Base-by-base conservation (phyloP, 2,888 invertebrate genomes). In the Drosophila testacea region DNA sequence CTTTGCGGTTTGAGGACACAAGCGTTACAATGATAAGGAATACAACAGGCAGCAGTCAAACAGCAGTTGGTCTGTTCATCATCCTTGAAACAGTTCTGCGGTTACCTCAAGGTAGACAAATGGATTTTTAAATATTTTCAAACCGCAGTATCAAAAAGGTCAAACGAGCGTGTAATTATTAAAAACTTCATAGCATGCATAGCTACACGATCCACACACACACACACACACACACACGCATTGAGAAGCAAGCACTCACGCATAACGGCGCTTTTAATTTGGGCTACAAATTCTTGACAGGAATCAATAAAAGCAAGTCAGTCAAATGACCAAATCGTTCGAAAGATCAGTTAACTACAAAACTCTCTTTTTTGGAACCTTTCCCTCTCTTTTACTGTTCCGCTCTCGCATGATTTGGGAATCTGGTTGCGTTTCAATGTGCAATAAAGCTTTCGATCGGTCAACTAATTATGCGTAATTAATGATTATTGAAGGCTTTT, bases 231-330 rank as follows among this genome's bases (percentile, higher is more conserved):
- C 32, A 16, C n/a, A 13, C 50, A 6, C 32, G 2, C 47, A 57
- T n/a, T 16, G 9, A n/a, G 13, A 13, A 6, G 39, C 39, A 13
- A 39, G 36, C 39, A 27, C 72, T 60, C 68, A 70, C 65, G 72
- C 75, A 77, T 84, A 85, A 88, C 84, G 88, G 88, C 60, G 71
- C 79, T 83, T 81, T 86, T 81, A 83, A 88, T 88, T 83, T 79
- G 65, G 60, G 63, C 69, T 61, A 59, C 54, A 64, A 81, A 75
- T 78, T 22, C 22, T 22, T 63, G 65, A 39, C 62, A 64, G 81
- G 77, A 81, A 85, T 83, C 87, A 85, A 87, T 82, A 76, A 73
- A 81, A 77, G 51, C 70, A 57, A 50, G 54, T 50, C 48, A 50
- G 54, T 50, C 48, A 55, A 69, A 70, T 60, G 77, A 76, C 77